phyloP scores from a whole-genome alignment of 2,888 invertebrate species.

The Plemyria rubiginata region DNA sequence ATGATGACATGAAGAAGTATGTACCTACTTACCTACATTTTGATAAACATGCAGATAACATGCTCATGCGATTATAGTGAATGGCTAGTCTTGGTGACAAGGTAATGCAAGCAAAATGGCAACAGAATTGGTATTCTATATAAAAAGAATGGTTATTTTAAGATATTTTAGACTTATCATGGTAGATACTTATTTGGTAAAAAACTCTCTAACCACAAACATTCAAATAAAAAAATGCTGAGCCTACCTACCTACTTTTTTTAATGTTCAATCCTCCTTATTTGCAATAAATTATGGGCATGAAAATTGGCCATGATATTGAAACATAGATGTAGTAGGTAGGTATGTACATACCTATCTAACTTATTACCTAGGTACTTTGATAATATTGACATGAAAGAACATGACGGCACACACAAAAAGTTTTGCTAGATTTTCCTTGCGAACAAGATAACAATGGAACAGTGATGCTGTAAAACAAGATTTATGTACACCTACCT shows the following conservation, averaged over 20 bases:
- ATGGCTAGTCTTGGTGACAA: slow-evolving; percentile 4
- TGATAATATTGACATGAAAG: not conserved
- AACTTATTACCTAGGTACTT: no score
- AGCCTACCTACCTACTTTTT: no score
- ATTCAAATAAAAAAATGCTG: no score
- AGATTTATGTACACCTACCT: slow-evolving; percentile 84
- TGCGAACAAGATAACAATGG: slow-evolving; percentile 35
- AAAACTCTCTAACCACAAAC: no score
- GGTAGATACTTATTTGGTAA: no score
- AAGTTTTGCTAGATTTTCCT: slow-evolving; percentile 27
- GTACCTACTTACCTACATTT: no score
- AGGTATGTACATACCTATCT: no score
- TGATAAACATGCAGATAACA: slow-evolving; percentile 24
- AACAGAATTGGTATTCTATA: not conserved
- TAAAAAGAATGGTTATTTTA: not conserved
- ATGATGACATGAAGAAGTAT: slow-evolving; percentile 14
- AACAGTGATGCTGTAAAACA: slow-evolving; percentile 40
- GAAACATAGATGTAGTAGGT: not conserved
- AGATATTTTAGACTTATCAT: not conserved
- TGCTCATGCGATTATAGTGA: slow-evolving; percentile 6
- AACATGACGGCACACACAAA: slow-evolving; percentile 18
- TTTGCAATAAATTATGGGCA: not conserved
- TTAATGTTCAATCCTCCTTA: no score
- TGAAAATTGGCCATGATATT: not conserved
- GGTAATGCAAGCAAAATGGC: slow-evolving; percentile 5